Conservation (phyloP, 2,113 vertebrate genomes). For the Alligator mississippiensis region DNA sequence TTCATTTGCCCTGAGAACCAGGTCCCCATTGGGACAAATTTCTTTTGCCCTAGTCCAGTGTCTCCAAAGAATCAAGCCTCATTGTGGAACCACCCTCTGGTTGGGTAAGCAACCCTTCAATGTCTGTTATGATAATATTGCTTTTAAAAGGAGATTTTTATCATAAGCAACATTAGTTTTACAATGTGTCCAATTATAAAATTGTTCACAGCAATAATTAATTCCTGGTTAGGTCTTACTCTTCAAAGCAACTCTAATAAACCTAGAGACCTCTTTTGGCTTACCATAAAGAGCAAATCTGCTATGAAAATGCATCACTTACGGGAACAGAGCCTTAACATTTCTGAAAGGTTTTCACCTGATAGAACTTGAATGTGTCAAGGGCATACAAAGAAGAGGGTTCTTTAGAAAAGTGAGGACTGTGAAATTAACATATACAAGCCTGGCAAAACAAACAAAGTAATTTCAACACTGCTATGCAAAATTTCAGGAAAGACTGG, state of each 20-base stretch:
- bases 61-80: too few relatives aligned
- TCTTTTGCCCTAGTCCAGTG: too few relatives aligned
- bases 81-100: too few relatives aligned
- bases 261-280: background rate
- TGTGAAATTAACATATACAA: background rate
- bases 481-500: background rate
- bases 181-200: background rate
- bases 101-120: too few relatives aligned
- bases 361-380: background rate
- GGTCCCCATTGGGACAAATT: too few relatives aligned
- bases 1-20: too few relatives aligned
- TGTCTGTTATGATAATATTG: background rate
- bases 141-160: background rate
- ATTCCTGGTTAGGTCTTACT: background rate
- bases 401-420: background rate
- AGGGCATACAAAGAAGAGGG: too few relatives aligned
- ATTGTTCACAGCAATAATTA: background rate
- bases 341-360: background rate
- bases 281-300: background rate
- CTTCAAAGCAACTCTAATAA: background rate
- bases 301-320: background rate
- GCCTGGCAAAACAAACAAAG: background rate
- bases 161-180: background rate
- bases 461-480: background rate
- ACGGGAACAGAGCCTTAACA: background rate